Percentiles rank a stretch among this genome's conserved stretches.
Evolutionary conservation across 2,797 vertebrate species (phyloP).

Genomic region (Falco novaeseelandiae): DNA sequence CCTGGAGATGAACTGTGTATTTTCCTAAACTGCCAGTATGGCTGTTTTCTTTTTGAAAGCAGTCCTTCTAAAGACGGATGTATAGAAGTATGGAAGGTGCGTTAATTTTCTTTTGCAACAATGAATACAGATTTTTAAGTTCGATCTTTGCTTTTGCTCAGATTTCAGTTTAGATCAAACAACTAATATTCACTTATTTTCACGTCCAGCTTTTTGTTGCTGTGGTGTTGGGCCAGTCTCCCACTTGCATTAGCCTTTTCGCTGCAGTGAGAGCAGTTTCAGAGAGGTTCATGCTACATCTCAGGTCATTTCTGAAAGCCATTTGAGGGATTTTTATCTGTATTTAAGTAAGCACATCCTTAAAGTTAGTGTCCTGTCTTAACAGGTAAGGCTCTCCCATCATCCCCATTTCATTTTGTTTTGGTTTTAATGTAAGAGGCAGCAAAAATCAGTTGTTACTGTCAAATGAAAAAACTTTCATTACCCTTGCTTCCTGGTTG

Average conservation of each 20-base stretch:
- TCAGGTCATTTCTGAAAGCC: neutral
- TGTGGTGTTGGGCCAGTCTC: neutral
- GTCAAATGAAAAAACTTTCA: neutral
- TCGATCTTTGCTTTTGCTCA: neutral
- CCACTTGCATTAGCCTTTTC: neutral
- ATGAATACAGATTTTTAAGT: neutral
- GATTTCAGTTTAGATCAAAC: neutral
- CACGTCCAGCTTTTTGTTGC: neutral
- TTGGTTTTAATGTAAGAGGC: neutral
- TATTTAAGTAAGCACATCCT: neutral
- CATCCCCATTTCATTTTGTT: neutral
- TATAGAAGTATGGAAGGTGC: neutral
- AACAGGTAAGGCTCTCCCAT: neutral
- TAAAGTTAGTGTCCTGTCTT: neutral
- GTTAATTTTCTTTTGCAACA: neutral
- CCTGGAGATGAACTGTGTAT: neutral
- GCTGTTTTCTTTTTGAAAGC: neutral
- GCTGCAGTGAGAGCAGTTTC: neutral
- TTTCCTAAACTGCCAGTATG: neutral
- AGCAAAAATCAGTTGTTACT: neutral
- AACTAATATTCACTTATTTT: neutral
- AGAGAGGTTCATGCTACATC: neutral
- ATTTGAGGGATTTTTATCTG: neutral
- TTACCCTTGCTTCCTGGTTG: neutral
- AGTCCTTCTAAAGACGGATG: neutral